These are phyloP conservation scores for Notospermus geniculatus DNA, from an alignment of 1,140 invertebrate species.

Conservation along the genomic window DNA sequence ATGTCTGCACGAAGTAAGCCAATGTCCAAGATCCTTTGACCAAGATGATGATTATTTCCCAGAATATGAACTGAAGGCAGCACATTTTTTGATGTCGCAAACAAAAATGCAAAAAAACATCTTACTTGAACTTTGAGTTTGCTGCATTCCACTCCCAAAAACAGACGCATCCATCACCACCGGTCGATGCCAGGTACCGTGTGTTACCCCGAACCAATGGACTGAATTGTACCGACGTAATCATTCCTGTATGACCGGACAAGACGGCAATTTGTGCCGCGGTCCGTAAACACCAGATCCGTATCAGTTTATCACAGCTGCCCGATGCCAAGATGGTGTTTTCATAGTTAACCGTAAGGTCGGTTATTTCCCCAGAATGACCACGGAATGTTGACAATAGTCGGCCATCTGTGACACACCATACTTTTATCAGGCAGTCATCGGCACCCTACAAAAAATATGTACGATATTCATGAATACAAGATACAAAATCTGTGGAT, in stretches of 20 bases:
- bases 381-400: constrained; percentile 88
- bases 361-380: constrained; percentile 91
- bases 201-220: constrained; percentile 72
- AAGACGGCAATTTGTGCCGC: constrained; percentile 69
- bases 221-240: constrained; percentile 90
- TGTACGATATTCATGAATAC: no score
- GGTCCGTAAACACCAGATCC: constrained; percentile 90
- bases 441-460: constrained; percentile 86
- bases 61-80: no score
- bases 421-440: constrained; percentile 94
- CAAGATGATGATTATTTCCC: no score
- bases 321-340: constrained; percentile 80
- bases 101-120: constrained; percentile 1
- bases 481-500: no score
- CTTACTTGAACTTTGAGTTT: constrained; percentile 57
- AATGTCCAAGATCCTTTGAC: no score
- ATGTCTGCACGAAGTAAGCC: no score
- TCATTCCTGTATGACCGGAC: constrained; percentile 81
- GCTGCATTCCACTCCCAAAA: constrained; percentile 74
- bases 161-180: constrained; percentile 92
- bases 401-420: constrained; percentile 86
- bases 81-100: no score
- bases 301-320: constrained; percentile 77
- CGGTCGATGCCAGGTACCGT: constrained; percentile 87
- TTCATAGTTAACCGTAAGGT: constrained; percentile 90